A percentile compares a stretch with the other conserved stretches of the same genome.
Conservation (phyloP, 2,888 invertebrate species). For the Drosophila seclusa region DNA sequence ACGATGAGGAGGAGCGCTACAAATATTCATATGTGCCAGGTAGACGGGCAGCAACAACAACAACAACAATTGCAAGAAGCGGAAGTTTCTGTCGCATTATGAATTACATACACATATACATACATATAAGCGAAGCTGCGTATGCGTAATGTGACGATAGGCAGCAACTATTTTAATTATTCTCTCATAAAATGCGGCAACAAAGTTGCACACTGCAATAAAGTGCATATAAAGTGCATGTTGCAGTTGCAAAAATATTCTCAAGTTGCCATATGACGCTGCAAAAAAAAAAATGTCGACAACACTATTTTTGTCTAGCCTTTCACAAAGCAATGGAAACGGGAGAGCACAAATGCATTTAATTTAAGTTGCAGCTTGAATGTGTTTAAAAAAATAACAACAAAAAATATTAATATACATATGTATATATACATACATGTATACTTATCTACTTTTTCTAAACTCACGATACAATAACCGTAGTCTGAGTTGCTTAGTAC, state of each 20-base stretch:
- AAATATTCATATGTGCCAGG: conserved; percentile 73
- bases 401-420: not conserved
- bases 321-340: not conserved
- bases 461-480: not conserved
- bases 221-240: not conserved
- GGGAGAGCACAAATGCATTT: not conserved
- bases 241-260: conserved; percentile 13
- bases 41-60: conserved; percentile 36
- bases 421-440: not conserved
- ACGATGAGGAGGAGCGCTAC: conserved; percentile 23
- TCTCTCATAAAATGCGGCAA: conserved; percentile 52
- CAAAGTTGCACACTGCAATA: conserved; percentile 30
- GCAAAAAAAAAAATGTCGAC: not conserved
- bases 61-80: conserved; percentile 42
- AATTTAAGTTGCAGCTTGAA: not conserved
- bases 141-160: conserved; percentile 76
- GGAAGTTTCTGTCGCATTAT: conserved; percentile 76
- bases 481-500: not conserved
- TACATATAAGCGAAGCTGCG: conserved; percentile 35
- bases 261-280: conserved; percentile 6
- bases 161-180: conserved; percentile 74
- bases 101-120: conserved; percentile 58
- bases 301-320: not conserved
- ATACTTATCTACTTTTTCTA: not conserved
- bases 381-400: not conserved